Conservation (phyloP, 2,113 vertebrate species). For the Rhinoderma darwinii region DNA sequence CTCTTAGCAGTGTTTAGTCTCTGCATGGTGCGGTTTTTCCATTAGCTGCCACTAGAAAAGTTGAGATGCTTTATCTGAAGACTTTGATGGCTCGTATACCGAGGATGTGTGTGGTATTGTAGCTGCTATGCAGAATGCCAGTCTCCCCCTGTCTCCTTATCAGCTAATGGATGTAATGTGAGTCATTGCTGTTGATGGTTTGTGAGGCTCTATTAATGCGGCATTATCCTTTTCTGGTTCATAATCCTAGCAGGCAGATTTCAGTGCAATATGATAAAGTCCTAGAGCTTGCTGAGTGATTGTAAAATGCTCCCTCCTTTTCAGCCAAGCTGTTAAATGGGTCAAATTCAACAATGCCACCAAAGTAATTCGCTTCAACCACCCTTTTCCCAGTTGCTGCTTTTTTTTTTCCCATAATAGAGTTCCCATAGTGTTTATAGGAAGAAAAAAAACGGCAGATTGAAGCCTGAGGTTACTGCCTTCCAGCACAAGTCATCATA, state of each 20-base stretch:
- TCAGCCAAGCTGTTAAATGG: conserved; percentile 70
- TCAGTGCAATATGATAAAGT: conserved; percentile 61
- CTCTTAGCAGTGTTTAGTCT: not conserved
- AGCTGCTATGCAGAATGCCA: conserved; percentile 14
- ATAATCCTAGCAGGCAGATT: conserved; percentile 61
- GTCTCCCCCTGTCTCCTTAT: conserved; percentile 27
- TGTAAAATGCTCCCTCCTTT: conserved; percentile 64
- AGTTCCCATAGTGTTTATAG: conserved; percentile 17
- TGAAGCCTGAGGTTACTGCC: conserved; percentile 48
- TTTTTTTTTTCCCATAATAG: conserved; percentile 13
- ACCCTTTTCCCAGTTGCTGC: not conserved
- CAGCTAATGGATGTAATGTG: conserved; percentile 59
- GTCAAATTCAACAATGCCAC: conserved; percentile 70
- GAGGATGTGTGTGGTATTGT: conserved; percentile 15
- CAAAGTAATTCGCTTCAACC: conserved; percentile 71
- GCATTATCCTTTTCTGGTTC: conserved; percentile 61
- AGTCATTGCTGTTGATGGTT: conserved; percentile 48
- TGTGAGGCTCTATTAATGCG: conserved; percentile 45
- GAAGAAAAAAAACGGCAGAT: not conserved
- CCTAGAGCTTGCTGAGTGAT: conserved; percentile 60
- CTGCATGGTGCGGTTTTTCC: not conserved
- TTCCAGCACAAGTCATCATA: not conserved
- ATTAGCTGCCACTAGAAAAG: not conserved
- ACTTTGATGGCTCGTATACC: not conserved
- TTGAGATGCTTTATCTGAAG: not conserved